phyloP scores from a whole-genome alignment of 2,888 invertebrate species.

The Synanthedon formicaeformis region DNA sequence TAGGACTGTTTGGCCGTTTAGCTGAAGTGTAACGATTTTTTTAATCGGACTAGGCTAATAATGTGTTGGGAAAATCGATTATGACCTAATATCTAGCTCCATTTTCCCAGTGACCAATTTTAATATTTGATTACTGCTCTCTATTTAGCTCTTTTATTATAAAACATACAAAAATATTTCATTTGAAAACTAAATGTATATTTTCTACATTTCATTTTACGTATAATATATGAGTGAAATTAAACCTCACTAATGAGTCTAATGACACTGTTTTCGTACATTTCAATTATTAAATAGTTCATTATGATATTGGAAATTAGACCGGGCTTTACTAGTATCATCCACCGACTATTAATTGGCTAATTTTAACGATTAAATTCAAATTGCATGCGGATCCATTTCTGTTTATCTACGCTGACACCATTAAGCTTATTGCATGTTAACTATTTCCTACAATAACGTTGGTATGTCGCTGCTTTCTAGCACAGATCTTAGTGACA shows the following conservation, averaged over 20 bases:
- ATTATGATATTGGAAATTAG: background rate
- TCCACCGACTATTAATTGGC: constrained; percentile 20
- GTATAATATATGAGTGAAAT: background rate
- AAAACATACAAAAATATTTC: too few relatives aligned
- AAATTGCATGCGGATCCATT: constrained; percentile 15
- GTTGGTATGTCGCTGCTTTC: constrained; percentile 15
- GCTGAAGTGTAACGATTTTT: too few relatives aligned
- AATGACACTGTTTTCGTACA: background rate
- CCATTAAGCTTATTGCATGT: constrained; percentile 21
- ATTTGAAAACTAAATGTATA: too few relatives aligned
- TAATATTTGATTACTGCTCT: too few relatives aligned
- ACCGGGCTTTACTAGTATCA: constrained; percentile 26
- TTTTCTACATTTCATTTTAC: too few relatives aligned
- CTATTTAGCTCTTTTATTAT: too few relatives aligned
- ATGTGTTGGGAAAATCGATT: too few relatives aligned
- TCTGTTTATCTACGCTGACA: constrained; percentile 21
- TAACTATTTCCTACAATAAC: constrained; percentile 13
- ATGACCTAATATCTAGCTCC: too few relatives aligned
- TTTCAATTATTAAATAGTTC: background rate
- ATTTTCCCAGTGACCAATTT: too few relatives aligned
- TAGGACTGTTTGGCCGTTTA: too few relatives aligned
- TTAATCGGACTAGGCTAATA: too few relatives aligned
- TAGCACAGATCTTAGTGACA: constrained; percentile 1
- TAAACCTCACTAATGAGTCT: background rate
- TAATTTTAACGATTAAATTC: constrained; percentile 25